Percentiles rank a stretch among this genome's conserved stretches.
These are phyloP conservation scores for Oscheius sp. DNA, from an alignment of 1,140 invertebrate genomes.

Conservation along the genomic window DNA sequence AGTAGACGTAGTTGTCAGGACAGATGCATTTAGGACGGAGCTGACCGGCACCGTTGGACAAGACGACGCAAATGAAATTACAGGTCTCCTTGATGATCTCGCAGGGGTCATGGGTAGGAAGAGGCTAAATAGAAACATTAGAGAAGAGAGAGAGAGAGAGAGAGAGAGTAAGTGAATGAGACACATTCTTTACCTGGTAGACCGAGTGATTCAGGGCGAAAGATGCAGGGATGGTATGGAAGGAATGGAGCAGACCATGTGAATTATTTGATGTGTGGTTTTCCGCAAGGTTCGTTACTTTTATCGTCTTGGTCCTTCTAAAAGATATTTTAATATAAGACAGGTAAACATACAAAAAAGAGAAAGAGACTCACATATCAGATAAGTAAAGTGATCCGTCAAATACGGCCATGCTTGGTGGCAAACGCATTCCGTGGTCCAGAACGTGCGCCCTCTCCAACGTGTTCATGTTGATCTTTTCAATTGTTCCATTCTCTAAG, in stretches of 20 bases:
- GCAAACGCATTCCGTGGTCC: conserved; percentile 14
- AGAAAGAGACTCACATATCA: too few relatives aligned
- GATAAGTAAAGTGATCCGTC: conserved; percentile 27
- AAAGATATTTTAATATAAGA: too few relatives aligned
- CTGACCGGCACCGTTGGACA: background rate
- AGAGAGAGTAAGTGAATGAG: background rate
- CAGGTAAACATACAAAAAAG: too few relatives aligned
- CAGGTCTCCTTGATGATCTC: background rate
- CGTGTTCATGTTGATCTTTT: conserved; percentile 23
- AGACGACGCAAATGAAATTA: conserved; percentile 6
- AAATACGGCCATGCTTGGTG: conserved; percentile 25
- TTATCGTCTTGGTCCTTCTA: too few relatives aligned
- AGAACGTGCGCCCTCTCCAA: conserved; percentile 5
- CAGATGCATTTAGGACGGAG: conserved; percentile 19
- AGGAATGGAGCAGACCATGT: too few relatives aligned
- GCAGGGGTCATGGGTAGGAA: conserved; percentile 13
- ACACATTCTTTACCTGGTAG: background rate
- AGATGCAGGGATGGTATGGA: too few relatives aligned
- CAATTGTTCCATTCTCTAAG: conserved; percentile 12
- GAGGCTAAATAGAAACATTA: too few relatives aligned
- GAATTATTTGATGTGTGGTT: too few relatives aligned
- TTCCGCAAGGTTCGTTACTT: too few relatives aligned
- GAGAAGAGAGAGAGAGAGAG: too few relatives aligned
- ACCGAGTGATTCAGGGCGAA: conserved; percentile 22
- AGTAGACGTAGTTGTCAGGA: conserved; percentile 14